A percentile compares a stretch with the other conserved stretches of the same genome.
Evolutionary conservation across 2,113 vertebrate genomes (phyloP).

Genomic region (Polyodon spathula): DNA sequence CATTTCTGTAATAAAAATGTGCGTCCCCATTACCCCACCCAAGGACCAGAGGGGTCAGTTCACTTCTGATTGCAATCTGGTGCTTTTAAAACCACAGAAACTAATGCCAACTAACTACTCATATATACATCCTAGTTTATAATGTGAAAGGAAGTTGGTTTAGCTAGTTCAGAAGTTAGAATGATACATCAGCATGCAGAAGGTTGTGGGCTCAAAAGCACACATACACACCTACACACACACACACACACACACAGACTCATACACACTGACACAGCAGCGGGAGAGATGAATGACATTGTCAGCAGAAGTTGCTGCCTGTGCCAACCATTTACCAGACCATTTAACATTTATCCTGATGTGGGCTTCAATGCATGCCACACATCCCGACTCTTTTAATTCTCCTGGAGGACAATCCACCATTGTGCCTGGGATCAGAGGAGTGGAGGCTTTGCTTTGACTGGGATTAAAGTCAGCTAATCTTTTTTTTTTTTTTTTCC

Average conservation of each 20-base stretch:
- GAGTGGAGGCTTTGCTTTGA: slow-evolving; percentile 16
- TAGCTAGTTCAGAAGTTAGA: too few relatives aligned
- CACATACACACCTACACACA: slow-evolving; percentile 12
- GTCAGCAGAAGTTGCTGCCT: slow-evolving; percentile 19
- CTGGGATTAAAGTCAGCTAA: slow-evolving; percentile 8
- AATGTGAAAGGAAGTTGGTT: too few relatives aligned
- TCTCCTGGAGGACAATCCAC: slow-evolving; percentile 10
- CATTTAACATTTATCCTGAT: slow-evolving; percentile 54
- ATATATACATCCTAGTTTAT: too few relatives aligned
- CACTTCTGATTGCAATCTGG: too few relatives aligned
- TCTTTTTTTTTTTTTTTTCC: too few relatives aligned
- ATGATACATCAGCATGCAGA: slow-evolving; percentile 12
- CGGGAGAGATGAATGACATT: slow-evolving; percentile 36
- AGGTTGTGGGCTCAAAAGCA: slow-evolving; percentile 9
- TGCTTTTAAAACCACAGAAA: too few relatives aligned
- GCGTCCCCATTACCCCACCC: too few relatives aligned
- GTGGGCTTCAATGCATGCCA: slow-evolving; percentile 33
- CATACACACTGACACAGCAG: slow-evolving; percentile 7
- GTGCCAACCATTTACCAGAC: slow-evolving; percentile 45
- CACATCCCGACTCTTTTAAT: slow-evolving; percentile 9
- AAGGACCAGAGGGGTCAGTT: too few relatives aligned
- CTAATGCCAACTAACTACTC: too few relatives aligned
- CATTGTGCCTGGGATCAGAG: slow-evolving; percentile 13
- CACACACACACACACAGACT: slow-evolving; percentile 10
- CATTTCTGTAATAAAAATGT: too few relatives aligned